Base-by-base conservation (phyloP, 2,888 invertebrate species). In the Pseudococcus jackbeardsleyi region DNA sequence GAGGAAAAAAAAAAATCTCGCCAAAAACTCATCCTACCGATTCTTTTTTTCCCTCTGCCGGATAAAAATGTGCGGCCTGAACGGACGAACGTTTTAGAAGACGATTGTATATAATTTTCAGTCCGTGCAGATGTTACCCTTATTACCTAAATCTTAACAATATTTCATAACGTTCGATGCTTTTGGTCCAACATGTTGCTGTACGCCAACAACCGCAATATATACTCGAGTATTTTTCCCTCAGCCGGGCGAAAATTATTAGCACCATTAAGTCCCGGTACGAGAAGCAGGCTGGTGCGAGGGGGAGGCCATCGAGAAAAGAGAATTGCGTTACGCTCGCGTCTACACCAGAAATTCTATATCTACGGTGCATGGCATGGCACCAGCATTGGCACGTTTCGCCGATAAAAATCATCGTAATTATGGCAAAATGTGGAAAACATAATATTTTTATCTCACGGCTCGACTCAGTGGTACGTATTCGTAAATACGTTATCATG, bases 131-230 rank as follows among this genome's bases (percentile, higher is more conserved):
- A 82, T 82, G 79, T 82, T 82, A 82, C 79, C 79, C 19, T 82
- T 82, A 82, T 82, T 42, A 82, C 79, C 46, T 26, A 82, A 82
- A 82, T 46, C 79, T 82, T 82, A 11, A 82, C 79, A 46, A 82
- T 82, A 82, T 82, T 82, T 82, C 79, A 82, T 39, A 82, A 42
- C 33, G 46, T 82, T 82, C 79, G 46, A 46, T 82, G 26, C 33
- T 46, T 46, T 77, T 33, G 77, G 39, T 82, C 46, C 79, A 82
- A 82, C 79, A 46, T 82, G 79, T 82, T 82, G 79, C 79, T 82
- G 33, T 72, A 11, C 33, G 33, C 26, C 26, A 33, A 26, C 33
- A 26, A 72, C 72, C 72, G 72, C 72, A 72, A 64, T 64, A 64
- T 64, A 64, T 64, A 64, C 64, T 64, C 64, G 54, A 19, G 68